phyloP scores from a whole-genome alignment of 2,888 invertebrate genomes.

The Coecobrya sp. region DNA sequence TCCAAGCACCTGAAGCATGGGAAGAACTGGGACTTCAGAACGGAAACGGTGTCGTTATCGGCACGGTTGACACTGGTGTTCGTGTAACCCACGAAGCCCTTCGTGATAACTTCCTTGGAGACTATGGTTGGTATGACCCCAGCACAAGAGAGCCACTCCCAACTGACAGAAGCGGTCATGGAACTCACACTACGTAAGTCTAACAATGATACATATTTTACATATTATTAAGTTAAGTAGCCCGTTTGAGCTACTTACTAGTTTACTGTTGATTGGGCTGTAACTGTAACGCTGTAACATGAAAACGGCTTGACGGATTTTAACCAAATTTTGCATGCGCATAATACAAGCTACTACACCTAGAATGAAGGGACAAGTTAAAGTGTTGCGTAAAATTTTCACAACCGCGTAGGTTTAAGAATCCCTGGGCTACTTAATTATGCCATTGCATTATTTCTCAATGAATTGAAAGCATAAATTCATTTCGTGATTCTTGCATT shows the following conservation, averaged over 20 bases:
- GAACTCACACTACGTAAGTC: slow-evolving; percentile 45
- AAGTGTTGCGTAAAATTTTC: no score
- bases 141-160: slow-evolving; percentile 20
- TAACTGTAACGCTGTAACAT: no score
- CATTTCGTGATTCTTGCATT: no score
- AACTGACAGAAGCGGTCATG: slow-evolving; percentile 64
- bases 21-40: slow-evolving; percentile 14
- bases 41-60: slow-evolving; percentile 56
- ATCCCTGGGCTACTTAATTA: neutral
- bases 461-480: no score
- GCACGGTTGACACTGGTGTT: slow-evolving; percentile 59
- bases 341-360: no score
- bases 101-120: slow-evolving; percentile 54
- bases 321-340: no score
- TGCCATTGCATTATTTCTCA: neutral
- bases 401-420: no score
- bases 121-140: slow-evolving; percentile 72
- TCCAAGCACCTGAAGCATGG: slow-evolving; percentile 71
- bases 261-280: no score
- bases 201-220: neutral
- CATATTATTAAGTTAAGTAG: no score
- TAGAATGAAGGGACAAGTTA: no score
- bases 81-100: slow-evolving; percentile 42
- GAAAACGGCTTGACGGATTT: no score
- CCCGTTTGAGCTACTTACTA: no score